Base-by-base conservation (phyloP, 2,888 invertebrate genomes). In the Agrotis exclamationis region DNA sequence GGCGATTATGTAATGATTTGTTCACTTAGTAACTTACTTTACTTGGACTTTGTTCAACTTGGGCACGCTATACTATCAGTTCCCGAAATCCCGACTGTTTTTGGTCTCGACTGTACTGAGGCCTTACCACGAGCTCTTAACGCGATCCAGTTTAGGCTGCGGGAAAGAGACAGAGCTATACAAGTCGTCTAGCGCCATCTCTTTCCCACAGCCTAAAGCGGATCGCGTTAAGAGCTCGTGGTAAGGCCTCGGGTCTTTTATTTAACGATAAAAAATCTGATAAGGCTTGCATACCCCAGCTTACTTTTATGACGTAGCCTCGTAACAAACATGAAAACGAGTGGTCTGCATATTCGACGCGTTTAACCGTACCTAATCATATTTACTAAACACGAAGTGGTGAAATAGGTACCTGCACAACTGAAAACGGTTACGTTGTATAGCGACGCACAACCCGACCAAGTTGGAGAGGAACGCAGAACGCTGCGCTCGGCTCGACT, bases 401-500 rank as follows among this genome's bases (percentile, higher is more conserved):
- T 50, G 33, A 16, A 71, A 22, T 57, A 39, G 9, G 39, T 39
- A 39, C 11, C 11, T 11, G 28, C 6, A 54, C 45, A 50, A 63
- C 64, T 74, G 47, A 60, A 84, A 54, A 59, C 56, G 70, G 65
- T 70, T 63, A 33, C 51, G 63, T 81, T 74, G 33, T 68, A 75
- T 28, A 57, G 64, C 70, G 70, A 74, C 69, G 66, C 76, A 77
- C 80, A 83, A 87, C 70, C 81, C 83, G 79, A 68, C 87, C 84
- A 88, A 90, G 85, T 89, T 86, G 79, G 83, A 85, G 77, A 86
- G 89, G 85, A 85, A 84, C 82, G 83, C 84, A 88, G 84, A 86
- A 82, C 81, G 85, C 84, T 83, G 58, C 86, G 88, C 85, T 87
- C 85, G 86, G 78, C 57, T 66, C 90, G 93, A 95, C 95, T 95